These are phyloP conservation scores for Crotalus viridis DNA, from an alignment of 2,113 vertebrate genomes.

Conservation along the genomic window DNA sequence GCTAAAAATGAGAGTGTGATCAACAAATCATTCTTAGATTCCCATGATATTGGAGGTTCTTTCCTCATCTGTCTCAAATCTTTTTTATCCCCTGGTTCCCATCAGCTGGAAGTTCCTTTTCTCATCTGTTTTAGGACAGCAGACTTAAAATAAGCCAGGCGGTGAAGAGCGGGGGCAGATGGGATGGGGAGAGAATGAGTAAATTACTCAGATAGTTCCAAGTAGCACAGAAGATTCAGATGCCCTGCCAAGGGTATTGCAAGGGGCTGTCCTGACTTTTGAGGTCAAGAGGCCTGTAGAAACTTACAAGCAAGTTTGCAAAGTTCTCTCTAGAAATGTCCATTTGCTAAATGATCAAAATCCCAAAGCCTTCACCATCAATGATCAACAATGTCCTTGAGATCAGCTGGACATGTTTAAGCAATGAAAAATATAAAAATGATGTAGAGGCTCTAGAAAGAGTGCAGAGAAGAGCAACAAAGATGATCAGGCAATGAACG, in stretches of 20 bases:
- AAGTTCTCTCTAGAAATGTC: too few relatives aligned
- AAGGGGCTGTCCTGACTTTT: not conserved
- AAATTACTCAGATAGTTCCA: slow-evolving; percentile 22
- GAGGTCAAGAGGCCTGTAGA: not conserved
- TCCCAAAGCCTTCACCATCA: not conserved
- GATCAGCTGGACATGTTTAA: not conserved
- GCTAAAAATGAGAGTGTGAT: slow-evolving; percentile 63
- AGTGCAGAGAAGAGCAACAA: not conserved
- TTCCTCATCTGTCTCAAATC: slow-evolving; percentile 6
- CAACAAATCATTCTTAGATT: slow-evolving; percentile 54
- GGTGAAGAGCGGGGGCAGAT: not conserved
- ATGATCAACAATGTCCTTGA: not conserved
- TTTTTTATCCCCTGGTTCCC: slow-evolving; percentile 59
- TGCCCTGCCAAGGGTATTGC: not conserved
- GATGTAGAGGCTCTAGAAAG: too few relatives aligned
- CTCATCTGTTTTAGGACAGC: slow-evolving; percentile 49
- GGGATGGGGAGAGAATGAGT: not conserved
- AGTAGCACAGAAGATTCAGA: slow-evolving; percentile 1
- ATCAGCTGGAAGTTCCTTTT: slow-evolving; percentile 62
- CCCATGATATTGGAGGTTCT: slow-evolving; percentile 60
- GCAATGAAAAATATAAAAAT: not conserved
- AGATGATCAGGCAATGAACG: not conserved
- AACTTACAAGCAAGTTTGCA: not conserved
- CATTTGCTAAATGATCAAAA: not conserved
- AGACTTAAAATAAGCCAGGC: slow-evolving; percentile 51